phyloP scores from a whole-genome alignment of 1,140 invertebrate species.

The Pseudomyrmex pallidus region DNA sequence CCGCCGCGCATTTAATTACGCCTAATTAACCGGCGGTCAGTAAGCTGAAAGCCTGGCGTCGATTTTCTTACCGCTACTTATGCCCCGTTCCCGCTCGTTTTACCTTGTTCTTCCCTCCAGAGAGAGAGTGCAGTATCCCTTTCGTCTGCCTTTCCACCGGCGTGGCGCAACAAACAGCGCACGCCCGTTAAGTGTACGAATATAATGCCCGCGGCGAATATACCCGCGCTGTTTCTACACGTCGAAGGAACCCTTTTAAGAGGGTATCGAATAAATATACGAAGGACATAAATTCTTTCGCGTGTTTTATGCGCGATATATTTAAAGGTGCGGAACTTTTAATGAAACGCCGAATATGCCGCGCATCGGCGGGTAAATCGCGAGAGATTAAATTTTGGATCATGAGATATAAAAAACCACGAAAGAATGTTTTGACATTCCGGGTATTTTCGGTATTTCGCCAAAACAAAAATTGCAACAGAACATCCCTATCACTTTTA shows the following conservation, averaged over 20 bases:
- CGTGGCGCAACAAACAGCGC: constrained; percentile 64
- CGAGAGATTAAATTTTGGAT: constrained; percentile 64
- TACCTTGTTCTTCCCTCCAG: constrained; percentile 1
- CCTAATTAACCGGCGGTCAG: constrained; percentile 77
- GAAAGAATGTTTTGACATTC: constrained; percentile 35
- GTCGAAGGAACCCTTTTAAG: constrained; percentile 53
- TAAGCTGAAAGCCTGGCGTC: constrained; percentile 60
- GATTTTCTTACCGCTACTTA: constrained; percentile 63
- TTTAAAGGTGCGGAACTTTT: constrained; percentile 63
- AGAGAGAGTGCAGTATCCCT: background rate
- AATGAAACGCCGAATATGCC: constrained; percentile 20
- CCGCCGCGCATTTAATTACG: constrained; percentile 77
- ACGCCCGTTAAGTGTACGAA: constrained; percentile 55
- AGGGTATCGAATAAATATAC: constrained; percentile 65
- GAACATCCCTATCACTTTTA: background rate
- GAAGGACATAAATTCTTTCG: constrained; percentile 58
- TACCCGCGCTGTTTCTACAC: constrained; percentile 15
- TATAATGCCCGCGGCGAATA: constrained; percentile 60
- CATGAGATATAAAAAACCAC: constrained; percentile 20
- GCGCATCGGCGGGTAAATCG: constrained; percentile 32
- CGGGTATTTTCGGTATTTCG: background rate
- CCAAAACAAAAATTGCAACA: constrained; percentile 11
- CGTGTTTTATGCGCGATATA: constrained; percentile 61
- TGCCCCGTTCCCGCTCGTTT: background rate
- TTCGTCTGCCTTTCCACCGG: background rate